These are phyloP conservation scores for Catharus ustulatus DNA, from an alignment of 2,797 vertebrate species.

Conservation along the genomic window DNA sequence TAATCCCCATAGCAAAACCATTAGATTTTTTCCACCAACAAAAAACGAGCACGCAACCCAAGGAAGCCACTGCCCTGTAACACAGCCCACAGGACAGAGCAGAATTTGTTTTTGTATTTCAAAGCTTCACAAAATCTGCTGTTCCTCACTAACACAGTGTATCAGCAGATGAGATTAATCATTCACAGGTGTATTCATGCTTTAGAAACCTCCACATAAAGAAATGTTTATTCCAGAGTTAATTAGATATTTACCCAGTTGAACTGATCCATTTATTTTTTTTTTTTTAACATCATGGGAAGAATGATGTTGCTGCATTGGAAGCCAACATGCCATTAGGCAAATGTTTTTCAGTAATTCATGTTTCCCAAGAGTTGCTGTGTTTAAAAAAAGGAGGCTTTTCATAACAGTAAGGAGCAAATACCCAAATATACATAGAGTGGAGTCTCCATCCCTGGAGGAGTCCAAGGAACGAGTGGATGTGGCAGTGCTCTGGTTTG, in stretches of 20 bases:
- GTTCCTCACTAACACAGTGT: background rate
- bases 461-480: background rate
- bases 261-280: background rate
- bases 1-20: constrained; percentile 4
- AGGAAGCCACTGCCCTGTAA: background rate
- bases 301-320: background rate
- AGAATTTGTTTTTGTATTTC: background rate
- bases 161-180: background rate
- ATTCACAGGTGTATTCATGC: background rate
- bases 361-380: background rate
- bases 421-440: background rate
- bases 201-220: background rate
- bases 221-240: background rate
- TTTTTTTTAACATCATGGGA: background rate
- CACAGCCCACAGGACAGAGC: background rate
- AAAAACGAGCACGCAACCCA: background rate
- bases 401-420: background rate
- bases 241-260: background rate
- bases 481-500: background rate
- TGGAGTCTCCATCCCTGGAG: background rate
- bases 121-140: background rate
- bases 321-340: background rate
- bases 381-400: background rate
- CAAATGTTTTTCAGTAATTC: background rate
- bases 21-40: background rate